These are phyloP conservation scores for Diachrysia chrysitis DNA, from an alignment of 2,888 invertebrate species.

Conservation along the genomic window DNA sequence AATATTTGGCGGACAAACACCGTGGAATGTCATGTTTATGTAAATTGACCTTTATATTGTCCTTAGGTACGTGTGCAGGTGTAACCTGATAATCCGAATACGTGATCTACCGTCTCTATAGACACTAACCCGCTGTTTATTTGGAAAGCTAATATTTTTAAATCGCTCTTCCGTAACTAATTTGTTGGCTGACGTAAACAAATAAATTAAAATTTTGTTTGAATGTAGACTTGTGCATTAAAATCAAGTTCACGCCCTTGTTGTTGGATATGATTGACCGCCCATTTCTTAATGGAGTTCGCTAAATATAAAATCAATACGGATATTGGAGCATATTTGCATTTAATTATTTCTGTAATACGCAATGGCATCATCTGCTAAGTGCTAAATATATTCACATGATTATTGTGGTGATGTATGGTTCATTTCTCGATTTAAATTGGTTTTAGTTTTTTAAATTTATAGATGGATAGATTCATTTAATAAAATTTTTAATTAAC, in stretches of 20 bases:
- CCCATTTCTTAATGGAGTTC: background rate
- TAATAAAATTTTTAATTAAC: too few relatives aligned
- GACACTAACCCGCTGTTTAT: constrained; percentile 62
- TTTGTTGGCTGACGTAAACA: constrained; percentile 66
- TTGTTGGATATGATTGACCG: background rate
- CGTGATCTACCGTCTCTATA: constrained; percentile 67
- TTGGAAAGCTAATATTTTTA: constrained; percentile 75
- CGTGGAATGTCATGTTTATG: constrained; percentile 72
- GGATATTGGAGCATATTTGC: constrained; percentile 47
- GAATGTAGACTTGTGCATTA: constrained; percentile 12
- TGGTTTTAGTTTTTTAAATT: too few relatives aligned
- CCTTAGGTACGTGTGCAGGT: constrained; percentile 71
- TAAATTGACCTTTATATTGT: constrained; percentile 73
- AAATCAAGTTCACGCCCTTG: background rate
- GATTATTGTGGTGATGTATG: background rate
- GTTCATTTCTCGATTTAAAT: background rate
- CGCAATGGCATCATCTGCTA: constrained; percentile 11
- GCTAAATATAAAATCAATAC: constrained; percentile 27
- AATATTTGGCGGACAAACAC: constrained; percentile 71
- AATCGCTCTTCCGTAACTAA: constrained; percentile 62
- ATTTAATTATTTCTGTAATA: constrained; percentile 37
- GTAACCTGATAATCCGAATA: constrained; percentile 76
- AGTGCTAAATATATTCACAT: constrained; percentile 36
- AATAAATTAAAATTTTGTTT: too few relatives aligned
- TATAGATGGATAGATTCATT: too few relatives aligned